phyloP scores from a whole-genome alignment of 92 coral and sea anemone species.

The Isaurus tuberculatus region DNA sequence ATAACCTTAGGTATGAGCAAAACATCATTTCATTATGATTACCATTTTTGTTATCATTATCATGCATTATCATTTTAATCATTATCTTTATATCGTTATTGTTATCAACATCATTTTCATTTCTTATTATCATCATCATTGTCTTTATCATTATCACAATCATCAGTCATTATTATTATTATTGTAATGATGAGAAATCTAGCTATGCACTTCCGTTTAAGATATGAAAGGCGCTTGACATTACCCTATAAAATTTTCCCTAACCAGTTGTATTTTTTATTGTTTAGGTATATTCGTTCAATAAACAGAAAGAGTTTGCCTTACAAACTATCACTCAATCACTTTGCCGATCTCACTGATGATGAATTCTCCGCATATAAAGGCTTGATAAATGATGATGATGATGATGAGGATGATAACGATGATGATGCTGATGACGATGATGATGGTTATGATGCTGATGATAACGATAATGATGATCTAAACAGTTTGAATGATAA shows the following conservation, averaged over 20 bases:
- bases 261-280: neutral
- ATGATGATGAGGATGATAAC: conserved; percentile 53
- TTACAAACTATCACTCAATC: conserved; percentile 76
- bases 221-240: no score
- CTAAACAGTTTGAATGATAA: neutral
- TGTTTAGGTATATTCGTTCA: conserved; percentile 82
- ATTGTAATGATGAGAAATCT: no score
- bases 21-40: no score
- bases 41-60: neutral
- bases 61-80: neutral
- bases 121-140: no score
- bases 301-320: conserved; percentile 74
- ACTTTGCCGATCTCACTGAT: conserved; percentile 93
- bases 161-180: no score
- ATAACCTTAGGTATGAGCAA: conserved; percentile 85
- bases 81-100: neutral
- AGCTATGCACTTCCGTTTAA: no score
- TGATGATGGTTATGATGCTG: conserved; percentile 53
- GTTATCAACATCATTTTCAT: no score
- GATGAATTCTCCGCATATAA: conserved; percentile 77
- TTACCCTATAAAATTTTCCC: neutral
- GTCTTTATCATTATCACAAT: no score
- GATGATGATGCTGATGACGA: conserved; percentile 24
- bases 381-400: conserved; percentile 77
- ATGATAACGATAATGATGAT: conserved; percentile 21